These are phyloP conservation scores for Ametastegia equiseti DNA, from an alignment of 2,888 invertebrate species.

Conservation along the genomic window DNA sequence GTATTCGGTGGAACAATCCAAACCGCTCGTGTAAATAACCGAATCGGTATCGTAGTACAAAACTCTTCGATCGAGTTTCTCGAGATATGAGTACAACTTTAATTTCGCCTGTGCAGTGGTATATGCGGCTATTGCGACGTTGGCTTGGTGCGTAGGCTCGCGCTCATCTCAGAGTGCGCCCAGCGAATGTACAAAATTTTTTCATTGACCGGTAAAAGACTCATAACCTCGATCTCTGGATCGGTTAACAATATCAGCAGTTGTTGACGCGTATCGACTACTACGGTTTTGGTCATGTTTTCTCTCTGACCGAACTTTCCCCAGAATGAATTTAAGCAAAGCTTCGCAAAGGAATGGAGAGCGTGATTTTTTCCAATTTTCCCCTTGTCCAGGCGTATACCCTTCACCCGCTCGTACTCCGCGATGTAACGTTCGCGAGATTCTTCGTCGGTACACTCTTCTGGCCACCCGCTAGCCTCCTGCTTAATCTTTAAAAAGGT, in stretches of 20 bases:
- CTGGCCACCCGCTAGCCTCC: constrained; percentile 62
- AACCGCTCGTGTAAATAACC: too few species aligned
- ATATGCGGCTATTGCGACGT: constrained; percentile 67
- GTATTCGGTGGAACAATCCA: too few species aligned
- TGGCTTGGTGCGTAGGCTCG: constrained; percentile 52
- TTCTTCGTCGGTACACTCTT: constrained; percentile 54
- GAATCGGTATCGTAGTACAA: too few species aligned
- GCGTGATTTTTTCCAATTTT: constrained; percentile 54
- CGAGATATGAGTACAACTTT: constrained; percentile 65
- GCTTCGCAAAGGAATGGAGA: constrained; percentile 54
- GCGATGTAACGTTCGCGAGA: constrained; percentile 49
- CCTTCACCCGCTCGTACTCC: constrained; percentile 51
- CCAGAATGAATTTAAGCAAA: constrained; percentile 60
- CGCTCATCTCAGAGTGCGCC: background rate
- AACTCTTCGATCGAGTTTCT: too few species aligned
- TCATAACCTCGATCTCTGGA: constrained; percentile 53
- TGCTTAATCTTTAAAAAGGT: constrained; percentile 65
- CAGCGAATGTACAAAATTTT: constrained; percentile 52
- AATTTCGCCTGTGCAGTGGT: constrained; percentile 67
- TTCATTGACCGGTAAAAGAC: constrained; percentile 52
- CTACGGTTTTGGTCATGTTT: constrained; percentile 41
- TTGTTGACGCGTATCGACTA: constrained; percentile 12
- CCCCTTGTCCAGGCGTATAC: constrained; percentile 42
- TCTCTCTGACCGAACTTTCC: constrained; percentile 54
- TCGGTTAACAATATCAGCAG: constrained; percentile 49